Percentiles rank a stretch among this genome's conserved stretches.
phyloP scores from a whole-genome alignment of 2,797 vertebrate genomes.

The Urocyon cinereoargenteus region DNA sequence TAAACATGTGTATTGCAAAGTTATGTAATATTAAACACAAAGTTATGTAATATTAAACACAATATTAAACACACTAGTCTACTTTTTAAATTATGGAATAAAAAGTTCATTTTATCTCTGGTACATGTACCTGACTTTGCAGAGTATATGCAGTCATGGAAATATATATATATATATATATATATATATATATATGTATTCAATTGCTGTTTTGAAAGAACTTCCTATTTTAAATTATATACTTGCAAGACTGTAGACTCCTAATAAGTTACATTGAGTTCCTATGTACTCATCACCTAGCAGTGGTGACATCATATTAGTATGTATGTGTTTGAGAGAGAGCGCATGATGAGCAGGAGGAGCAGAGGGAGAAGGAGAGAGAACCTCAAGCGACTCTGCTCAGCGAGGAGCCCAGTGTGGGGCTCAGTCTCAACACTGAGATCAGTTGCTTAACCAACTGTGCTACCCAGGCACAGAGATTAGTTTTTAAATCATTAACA shows the following conservation, averaged over 20 bases:
- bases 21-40: not conserved
- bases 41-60: not conserved
- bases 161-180: not conserved
- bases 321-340: not conserved
- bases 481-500: not conserved
- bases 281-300: not conserved
- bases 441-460: not conserved
- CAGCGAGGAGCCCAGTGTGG: not conserved
- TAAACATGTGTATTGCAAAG: not conserved
- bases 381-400: not conserved
- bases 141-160: not conserved
- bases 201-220: not conserved
- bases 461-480: not conserved
- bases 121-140: not conserved
- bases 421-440: not conserved
- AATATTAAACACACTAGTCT: not conserved
- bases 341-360: not conserved
- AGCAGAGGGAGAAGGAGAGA: not conserved
- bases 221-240: constrained; percentile 1
- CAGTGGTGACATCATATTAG: not conserved
- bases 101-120: constrained; percentile 23
- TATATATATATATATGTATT: too few relatives aligned
- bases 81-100: not conserved
- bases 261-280: not conserved
- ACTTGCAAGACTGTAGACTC: not conserved